These are phyloP conservation scores for Sylvia atricapilla DNA, from an alignment of 2,113 vertebrate genomes.

Conservation along the genomic window DNA sequence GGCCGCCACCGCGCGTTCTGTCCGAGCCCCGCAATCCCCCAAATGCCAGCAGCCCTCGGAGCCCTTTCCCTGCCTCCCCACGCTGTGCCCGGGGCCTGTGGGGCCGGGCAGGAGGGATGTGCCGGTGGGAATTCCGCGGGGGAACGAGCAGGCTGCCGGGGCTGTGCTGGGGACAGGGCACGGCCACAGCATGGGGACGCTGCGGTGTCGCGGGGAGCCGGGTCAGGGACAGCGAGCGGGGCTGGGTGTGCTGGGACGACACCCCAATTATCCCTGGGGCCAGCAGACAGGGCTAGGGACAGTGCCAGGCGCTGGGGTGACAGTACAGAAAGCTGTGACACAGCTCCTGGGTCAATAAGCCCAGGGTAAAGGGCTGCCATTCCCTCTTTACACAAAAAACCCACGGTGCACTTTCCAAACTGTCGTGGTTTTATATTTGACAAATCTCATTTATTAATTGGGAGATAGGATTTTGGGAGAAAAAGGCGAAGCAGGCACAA, in stretches of 20 bases:
- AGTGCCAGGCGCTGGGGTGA: not conserved
- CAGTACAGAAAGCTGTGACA: not conserved
- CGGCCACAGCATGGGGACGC: not conserved
- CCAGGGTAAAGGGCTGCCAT: too few relatives aligned
- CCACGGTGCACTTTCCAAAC: not conserved
- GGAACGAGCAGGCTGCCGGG: not conserved
- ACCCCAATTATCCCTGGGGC: not conserved
- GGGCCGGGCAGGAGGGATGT: not conserved
- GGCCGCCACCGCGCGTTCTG: not conserved
- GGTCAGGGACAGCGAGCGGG: too few relatives aligned
- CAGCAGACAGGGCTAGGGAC: not conserved
- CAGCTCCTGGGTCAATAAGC: not conserved
- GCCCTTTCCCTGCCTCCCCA: not conserved
- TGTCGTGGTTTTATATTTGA: too few relatives aligned
- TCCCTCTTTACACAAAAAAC: not conserved
- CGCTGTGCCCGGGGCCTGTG: not conserved
- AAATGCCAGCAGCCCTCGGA: not conserved
- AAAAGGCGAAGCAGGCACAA: too few relatives aligned
- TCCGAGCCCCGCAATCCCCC: fast-evolving
- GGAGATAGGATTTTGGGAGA: too few relatives aligned
- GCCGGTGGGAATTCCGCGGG: not conserved
- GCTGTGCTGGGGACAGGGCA: not conserved
- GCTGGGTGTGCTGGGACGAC: not conserved
- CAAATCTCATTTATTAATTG: too few relatives aligned
- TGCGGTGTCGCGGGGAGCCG: fast-evolving